Percentiles rank a stretch among this genome's conserved stretches.
phyloP scores from a whole-genome alignment of 2,888 invertebrate genomes.

The Meloe dianella region DNA sequence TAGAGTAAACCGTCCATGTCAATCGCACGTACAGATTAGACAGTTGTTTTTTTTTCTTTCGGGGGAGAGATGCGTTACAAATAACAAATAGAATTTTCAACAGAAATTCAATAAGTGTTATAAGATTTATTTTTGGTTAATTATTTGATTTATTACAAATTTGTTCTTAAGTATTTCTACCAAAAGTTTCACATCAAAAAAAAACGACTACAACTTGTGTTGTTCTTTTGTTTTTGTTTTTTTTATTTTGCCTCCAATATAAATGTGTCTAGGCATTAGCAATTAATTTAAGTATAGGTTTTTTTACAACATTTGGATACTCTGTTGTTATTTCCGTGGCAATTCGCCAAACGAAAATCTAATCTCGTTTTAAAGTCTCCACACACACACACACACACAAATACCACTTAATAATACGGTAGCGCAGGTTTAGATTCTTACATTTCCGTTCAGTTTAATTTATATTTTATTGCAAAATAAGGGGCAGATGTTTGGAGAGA shows the following conservation, averaged over 20 bases:
- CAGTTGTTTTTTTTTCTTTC: neutral
- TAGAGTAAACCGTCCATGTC: constrained; percentile 28
- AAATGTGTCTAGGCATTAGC: neutral
- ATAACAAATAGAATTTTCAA: constrained; percentile 16
- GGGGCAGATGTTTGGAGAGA: neutral
- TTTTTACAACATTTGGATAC: constrained; percentile 1
- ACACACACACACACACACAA: neutral
- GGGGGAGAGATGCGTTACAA: no score
- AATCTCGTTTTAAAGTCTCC: neutral
- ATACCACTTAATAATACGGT: constrained; percentile 1
- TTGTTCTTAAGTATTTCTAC: neutral
- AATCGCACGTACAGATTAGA: neutral
- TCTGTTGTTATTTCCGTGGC: constrained; percentile 2
- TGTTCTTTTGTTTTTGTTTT: neutral
- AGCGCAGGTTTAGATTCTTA: neutral
- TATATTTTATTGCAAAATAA: neutral
- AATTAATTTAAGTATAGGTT: constrained; percentile 10
- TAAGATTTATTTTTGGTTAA: neutral
- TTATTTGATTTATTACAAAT: neutral
- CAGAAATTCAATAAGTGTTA: neutral
- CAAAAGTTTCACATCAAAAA: neutral
- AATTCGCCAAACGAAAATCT: neutral
- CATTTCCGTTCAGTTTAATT: neutral
- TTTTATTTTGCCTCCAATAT: neutral
- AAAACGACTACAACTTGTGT: neutral